Evolutionary conservation across 2,888 invertebrate genomes (phyloP).

Genomic region (Sthenelais limicola): DNA sequence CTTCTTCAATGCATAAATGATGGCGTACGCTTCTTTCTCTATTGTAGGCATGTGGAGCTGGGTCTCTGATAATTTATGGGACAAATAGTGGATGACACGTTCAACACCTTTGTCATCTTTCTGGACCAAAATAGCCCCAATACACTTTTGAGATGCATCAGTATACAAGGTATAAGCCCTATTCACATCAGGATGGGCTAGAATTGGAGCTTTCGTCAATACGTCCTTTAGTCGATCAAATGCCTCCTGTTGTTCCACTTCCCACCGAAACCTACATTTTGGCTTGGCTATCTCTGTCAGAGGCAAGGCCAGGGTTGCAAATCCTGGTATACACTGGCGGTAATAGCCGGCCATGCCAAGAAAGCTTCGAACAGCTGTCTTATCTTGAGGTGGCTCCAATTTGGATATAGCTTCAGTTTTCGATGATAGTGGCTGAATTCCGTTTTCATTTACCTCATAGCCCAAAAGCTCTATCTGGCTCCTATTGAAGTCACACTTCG

Average conservation of each 20-base stretch:
- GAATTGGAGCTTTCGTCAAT: background rate
- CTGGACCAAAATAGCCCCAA: constrained; percentile 31
- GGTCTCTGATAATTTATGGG: background rate
- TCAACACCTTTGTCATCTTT: constrained; percentile 20
- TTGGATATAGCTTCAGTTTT: constrained; percentile 41
- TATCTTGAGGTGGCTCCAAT: constrained; percentile 19
- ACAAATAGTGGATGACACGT: constrained; percentile 20
- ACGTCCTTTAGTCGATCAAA: constrained; percentile 21
- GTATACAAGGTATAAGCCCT: constrained; percentile 25
- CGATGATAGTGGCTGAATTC: constrained; percentile 43
- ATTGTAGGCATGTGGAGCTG: constrained; percentile 1
- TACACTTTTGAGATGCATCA: constrained; percentile 3
- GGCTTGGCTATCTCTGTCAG: constrained; percentile 1
- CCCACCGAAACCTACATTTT: constrained; percentile 11
- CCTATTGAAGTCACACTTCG: constrained; percentile 46
- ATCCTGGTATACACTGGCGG: constrained; percentile 22
- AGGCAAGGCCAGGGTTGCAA: constrained; percentile 28
- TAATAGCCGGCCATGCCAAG: constrained; percentile 42
- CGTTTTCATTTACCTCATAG: constrained; percentile 37
- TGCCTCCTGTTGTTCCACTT: background rate
- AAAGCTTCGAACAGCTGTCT: constrained; percentile 10
- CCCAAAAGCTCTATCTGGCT: constrained; percentile 43
- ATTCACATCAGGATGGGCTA: constrained; percentile 5
- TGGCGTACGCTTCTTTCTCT: constrained; percentile 32
- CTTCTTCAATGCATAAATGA: constrained; percentile 31